Conservation (phyloP, 2,113 vertebrate genomes). For the Rhipidura dahli region DNA sequence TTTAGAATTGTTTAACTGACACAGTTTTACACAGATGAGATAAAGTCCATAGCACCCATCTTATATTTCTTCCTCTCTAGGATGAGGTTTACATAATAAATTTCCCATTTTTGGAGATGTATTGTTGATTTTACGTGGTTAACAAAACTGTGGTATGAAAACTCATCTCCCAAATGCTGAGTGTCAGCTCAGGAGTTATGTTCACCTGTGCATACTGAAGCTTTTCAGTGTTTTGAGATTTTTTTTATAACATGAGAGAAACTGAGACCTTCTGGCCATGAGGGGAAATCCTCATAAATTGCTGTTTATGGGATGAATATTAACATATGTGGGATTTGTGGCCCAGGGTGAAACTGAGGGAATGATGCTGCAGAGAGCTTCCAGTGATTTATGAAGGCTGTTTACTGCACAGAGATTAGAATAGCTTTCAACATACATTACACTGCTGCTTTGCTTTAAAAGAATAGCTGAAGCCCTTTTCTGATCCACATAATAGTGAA, state of each 20-base stretch:
- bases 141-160: not conserved
- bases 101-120: not conserved
- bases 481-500: conserved; percentile 41
- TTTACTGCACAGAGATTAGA: conserved; percentile 10
- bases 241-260: not conserved
- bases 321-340: not conserved
- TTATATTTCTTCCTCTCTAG: not conserved
- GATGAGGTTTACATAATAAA: not conserved
- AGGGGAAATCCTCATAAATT: not conserved
- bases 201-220: not conserved
- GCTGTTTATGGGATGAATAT: not conserved
- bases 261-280: not conserved
- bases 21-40: not conserved
- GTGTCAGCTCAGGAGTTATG: not conserved
- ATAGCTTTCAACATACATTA: conserved; percentile 12
- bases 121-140: not conserved
- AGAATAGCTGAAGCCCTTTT: conserved; percentile 31
- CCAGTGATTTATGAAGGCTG: not conserved
- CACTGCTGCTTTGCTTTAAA: conserved; percentile 15
- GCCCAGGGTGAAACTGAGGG: not conserved
- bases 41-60: not conserved
- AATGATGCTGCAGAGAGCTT: not conserved
- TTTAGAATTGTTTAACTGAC: not conserved
- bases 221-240: not conserved
- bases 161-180: not conserved